Evolutionary conservation across 2,797 vertebrate species (phyloP).

Genomic region (Tadarida brasiliensis): DNA sequence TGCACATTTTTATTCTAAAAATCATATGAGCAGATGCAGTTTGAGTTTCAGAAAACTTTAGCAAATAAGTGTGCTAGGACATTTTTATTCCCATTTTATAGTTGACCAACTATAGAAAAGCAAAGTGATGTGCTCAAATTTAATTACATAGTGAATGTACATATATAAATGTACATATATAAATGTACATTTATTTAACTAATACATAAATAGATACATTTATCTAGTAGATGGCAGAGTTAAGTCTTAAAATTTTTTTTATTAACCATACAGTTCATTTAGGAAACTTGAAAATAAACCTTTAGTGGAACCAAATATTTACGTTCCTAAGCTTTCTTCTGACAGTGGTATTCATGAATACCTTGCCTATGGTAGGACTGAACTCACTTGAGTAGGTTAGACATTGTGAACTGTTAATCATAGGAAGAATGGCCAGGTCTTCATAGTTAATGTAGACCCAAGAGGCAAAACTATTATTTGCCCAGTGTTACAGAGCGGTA

Average conservation of each 20-base stretch:
- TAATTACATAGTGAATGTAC: background rate
- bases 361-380: background rate
- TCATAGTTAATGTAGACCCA: background rate
- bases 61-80: background rate
- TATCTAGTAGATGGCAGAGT: background rate
- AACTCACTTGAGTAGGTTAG: background rate
- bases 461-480: background rate
- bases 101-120: background rate
- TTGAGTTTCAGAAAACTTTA: constrained; percentile 10
- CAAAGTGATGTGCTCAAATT: background rate
- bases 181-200: background rate
- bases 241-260: background rate
- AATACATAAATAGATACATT: background rate
- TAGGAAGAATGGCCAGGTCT: background rate
- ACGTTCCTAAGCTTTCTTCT: background rate
- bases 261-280: constrained; percentile 2
- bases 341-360: background rate
- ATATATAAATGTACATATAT: background rate
- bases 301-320: background rate
- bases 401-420: background rate
- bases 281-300: constrained; percentile 42
- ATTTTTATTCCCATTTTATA: background rate
- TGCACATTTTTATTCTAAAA: constrained; percentile 9
- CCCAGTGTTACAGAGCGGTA: background rate
- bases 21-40: background rate